Percentiles rank a stretch among this genome's conserved stretches.
Evolutionary conservation across 2,797 vertebrate genomes (phyloP).

Genomic region (Neosilurus mollespiculum): DNA sequence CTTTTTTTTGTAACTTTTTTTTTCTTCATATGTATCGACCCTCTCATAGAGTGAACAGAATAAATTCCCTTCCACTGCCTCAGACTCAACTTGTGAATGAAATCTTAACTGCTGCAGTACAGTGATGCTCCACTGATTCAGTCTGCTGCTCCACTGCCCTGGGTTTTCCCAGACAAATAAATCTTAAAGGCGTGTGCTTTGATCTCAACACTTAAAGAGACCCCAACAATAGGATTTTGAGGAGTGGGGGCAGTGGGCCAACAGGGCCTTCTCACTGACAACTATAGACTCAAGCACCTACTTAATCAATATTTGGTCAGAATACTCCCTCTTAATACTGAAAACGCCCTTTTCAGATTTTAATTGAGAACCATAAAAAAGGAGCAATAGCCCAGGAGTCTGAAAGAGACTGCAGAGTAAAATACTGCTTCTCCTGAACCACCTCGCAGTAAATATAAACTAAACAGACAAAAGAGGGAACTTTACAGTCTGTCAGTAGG

Average conservation of each 20-base stretch:
- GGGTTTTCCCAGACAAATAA: conserved; percentile 95
- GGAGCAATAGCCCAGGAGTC: conserved; percentile 73
- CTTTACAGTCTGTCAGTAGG: conserved; percentile 54
- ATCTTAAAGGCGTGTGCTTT: conserved; percentile 92
- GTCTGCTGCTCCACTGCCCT: conserved; percentile 63
- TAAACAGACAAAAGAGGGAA: conserved; percentile 43
- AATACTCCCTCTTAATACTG: conserved; percentile 79
- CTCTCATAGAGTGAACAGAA: not conserved
- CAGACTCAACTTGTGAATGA: not conserved
- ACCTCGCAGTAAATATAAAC: conserved; percentile 53
- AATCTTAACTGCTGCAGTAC: conserved; percentile 22
- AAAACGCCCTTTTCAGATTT: conserved; percentile 96
- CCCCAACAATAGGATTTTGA: conserved; percentile 85
- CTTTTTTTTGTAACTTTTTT: no score
- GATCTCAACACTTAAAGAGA: conserved; percentile 91
- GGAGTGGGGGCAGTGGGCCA: conserved; percentile 84
- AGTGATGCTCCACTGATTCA: conserved; percentile 27
- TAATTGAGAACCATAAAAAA: conserved; percentile 93
- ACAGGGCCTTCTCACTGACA: conserved; percentile 80
- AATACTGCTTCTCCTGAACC: conserved; percentile 67
- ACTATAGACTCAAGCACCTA: conserved; percentile 97
- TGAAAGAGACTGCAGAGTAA: conserved; percentile 74
- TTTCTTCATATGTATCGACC: conserved; percentile 41
- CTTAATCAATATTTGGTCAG: conserved; percentile 99
- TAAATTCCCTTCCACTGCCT: not conserved